Percentiles rank a stretch among this genome's conserved stretches.
Conservation (phyloP, 2,113 vertebrate species). For the Charina bottae region DNA sequence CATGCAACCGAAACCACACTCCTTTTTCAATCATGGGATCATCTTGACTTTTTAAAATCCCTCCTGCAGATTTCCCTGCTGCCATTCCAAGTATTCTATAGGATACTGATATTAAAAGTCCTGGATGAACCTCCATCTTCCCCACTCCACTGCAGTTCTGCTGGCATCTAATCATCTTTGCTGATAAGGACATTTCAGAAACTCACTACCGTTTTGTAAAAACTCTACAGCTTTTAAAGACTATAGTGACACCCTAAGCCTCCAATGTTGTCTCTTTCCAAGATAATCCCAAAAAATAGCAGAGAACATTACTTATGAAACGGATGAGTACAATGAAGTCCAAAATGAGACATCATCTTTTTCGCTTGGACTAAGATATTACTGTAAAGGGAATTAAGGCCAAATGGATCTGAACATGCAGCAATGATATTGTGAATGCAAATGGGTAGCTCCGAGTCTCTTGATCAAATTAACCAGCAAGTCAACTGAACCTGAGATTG, state of each 20-base stretch:
- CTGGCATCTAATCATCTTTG: not conserved
- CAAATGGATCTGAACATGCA: not conserved
- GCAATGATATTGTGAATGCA: not conserved
- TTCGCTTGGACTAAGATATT: not conserved
- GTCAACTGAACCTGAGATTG: not conserved
- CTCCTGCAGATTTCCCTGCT: not conserved
- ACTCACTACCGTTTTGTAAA: not conserved
- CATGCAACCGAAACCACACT: not conserved
- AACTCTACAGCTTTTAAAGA: not conserved
- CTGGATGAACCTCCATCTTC: not conserved
- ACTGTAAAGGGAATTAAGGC: not conserved
- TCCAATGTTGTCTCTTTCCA: not conserved
- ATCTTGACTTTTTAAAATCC: not conserved
- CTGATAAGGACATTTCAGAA: not conserved
- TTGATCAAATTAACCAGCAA: slow-evolving; percentile 24
- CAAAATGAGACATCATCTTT: not conserved
- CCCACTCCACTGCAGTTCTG: not conserved
- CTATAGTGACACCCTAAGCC: not conserved
- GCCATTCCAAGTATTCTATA: too few relatives aligned
- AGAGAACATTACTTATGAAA: not conserved
- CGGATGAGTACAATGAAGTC: not conserved
- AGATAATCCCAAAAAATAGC: not conserved
- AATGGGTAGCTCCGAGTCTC: not conserved
- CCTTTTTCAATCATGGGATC: not conserved
- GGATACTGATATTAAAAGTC: not conserved